phyloP scores from a whole-genome alignment of 2,113 vertebrate genomes.

The Nerophis ophidion region DNA sequence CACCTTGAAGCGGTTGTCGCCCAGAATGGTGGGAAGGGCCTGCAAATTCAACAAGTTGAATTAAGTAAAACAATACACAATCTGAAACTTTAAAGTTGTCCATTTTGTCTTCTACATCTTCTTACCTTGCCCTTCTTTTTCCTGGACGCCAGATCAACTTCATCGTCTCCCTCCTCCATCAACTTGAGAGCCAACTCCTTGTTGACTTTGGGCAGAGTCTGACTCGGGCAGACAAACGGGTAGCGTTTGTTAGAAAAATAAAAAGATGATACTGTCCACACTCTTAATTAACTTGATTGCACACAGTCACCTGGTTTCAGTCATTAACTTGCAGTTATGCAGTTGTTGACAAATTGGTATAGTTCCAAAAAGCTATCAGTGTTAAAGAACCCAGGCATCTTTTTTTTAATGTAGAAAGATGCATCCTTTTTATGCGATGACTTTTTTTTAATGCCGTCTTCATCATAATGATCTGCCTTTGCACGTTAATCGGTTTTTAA shows the following conservation, averaged over 20 bases:
- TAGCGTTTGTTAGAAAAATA: background rate
- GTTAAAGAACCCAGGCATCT: too few relatives aligned
- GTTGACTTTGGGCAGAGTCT: slow-evolving; percentile 95
- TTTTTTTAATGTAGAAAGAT: too few relatives aligned
- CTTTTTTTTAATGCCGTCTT: too few relatives aligned
- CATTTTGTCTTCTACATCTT: background rate
- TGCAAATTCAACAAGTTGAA: slow-evolving; percentile 37
- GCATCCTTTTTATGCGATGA: too few relatives aligned
- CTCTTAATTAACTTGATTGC: background rate
- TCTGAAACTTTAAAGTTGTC: background rate
- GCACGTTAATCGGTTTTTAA: too few relatives aligned
- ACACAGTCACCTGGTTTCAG: background rate
- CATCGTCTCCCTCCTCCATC: slow-evolving; percentile 86
- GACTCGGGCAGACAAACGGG: slow-evolving; percentile 15
- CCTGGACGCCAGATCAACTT: slow-evolving; percentile 63
- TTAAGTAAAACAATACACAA: background rate
- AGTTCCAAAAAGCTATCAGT: too few relatives aligned
- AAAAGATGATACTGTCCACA: slow-evolving; percentile 1
- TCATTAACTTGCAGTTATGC: too few relatives aligned
- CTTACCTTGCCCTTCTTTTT: slow-evolving; percentile 89
- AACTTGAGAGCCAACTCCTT: slow-evolving; percentile 93
- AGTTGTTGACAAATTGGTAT: too few relatives aligned
- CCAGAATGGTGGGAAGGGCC: slow-evolving; percentile 83
- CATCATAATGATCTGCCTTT: too few relatives aligned
- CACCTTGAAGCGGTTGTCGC: slow-evolving; percentile 91